Evolutionary conservation across 2,113 vertebrate genomes (phyloP).

Genomic region (Ophiodon elongatus): DNA sequence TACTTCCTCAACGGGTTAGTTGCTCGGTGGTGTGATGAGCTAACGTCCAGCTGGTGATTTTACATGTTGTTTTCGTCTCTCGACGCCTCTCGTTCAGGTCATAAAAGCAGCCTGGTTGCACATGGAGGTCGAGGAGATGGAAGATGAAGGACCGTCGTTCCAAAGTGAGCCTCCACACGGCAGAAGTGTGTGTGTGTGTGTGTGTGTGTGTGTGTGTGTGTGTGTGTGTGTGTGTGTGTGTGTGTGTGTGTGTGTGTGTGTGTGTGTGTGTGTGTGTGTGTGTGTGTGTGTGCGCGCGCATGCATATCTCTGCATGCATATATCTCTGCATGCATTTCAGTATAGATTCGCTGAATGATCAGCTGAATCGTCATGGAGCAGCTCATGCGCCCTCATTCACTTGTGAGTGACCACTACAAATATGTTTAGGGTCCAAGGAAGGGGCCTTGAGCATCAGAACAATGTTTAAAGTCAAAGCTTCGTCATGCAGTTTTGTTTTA

Average conservation of each 20-base stretch:
- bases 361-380: background rate
- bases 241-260: background rate
- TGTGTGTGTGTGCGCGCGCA: too few species aligned
- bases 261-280: background rate
- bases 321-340: background rate
- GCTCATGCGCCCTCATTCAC: background rate
- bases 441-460: background rate
- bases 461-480: background rate
- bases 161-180: constrained; percentile 46
- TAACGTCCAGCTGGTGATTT: background rate
- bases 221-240: constrained; percentile 7
- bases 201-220: background rate
- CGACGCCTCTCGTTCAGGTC: constrained; percentile 18
- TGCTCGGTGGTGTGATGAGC: background rate
- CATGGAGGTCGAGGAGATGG: constrained; percentile 75
- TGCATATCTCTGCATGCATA: background rate
- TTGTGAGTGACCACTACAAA: background rate
- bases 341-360: background rate
- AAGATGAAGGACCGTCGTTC: constrained; percentile 56
- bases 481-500: background rate
- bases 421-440: background rate
- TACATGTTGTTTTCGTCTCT: too few species aligned
- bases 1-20: constrained; percentile 13
- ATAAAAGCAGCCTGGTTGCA: constrained; percentile 26
- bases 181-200: constrained; percentile 52